Percentiles rank a stretch among this genome's conserved stretches.
Evolutionary conservation across 2,888 invertebrate species (phyloP).

Genomic region (Mechanitis messenoides): DNA sequence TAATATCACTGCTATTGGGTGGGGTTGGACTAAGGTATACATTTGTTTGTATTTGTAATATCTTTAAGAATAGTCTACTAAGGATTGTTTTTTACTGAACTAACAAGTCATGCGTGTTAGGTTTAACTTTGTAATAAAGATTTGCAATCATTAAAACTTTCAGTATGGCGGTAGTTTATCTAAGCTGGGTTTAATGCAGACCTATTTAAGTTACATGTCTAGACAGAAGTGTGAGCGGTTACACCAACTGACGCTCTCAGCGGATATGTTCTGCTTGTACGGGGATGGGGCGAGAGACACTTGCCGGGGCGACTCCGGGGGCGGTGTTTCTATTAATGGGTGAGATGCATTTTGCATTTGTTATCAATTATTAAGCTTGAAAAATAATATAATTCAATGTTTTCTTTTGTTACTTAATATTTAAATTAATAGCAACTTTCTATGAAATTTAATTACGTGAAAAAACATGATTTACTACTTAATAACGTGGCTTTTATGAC

Average conservation of each 20-base stretch:
- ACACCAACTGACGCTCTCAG: constrained; percentile 38
- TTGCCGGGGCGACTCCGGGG: constrained; percentile 62
- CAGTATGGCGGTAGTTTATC: constrained; percentile 52
- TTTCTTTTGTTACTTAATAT: too few relatives aligned
- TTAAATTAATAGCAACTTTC: too few relatives aligned
- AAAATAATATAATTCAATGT: too few relatives aligned
- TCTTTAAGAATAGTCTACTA: too few relatives aligned
- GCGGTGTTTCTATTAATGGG: constrained; percentile 56
- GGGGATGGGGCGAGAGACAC: constrained; percentile 51
- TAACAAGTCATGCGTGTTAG: background rate
- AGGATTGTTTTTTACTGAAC: too few relatives aligned
- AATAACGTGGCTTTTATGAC: too few relatives aligned
- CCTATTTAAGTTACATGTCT: constrained; percentile 41
- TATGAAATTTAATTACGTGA: too few relatives aligned
- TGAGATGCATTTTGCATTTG: constrained; percentile 29
- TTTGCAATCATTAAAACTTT: constrained; percentile 3
- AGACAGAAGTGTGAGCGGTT: constrained; percentile 37
- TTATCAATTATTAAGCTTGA: too few relatives aligned
- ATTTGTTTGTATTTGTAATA: too few relatives aligned
- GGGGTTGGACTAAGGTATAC: constrained; percentile 53
- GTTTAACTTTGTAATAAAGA: background rate
- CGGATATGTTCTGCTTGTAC: constrained; percentile 63
- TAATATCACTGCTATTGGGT: constrained; percentile 49
- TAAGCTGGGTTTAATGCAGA: constrained; percentile 44
- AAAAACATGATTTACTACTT: too few relatives aligned